Conservation (phyloP, 2,113 vertebrate genomes). For the Pelvicachromis taeniatus region DNA sequence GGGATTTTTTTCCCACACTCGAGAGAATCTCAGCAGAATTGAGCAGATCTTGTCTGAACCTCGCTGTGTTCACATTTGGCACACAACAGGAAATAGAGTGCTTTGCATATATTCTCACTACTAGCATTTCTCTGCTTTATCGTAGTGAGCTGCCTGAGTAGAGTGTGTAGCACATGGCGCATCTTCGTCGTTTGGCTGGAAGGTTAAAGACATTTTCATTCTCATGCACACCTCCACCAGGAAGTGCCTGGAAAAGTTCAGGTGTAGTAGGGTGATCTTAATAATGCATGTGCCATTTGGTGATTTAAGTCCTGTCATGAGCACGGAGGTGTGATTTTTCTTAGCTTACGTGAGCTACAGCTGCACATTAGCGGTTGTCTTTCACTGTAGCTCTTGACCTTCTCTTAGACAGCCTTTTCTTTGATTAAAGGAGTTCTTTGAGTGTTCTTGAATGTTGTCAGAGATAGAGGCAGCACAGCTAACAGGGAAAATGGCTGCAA, state of each 20-base stretch:
- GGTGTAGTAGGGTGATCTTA: neutral
- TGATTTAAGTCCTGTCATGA: neutral
- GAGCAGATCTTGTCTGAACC: neutral
- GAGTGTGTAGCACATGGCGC: neutral
- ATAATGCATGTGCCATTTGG: neutral
- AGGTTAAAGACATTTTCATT: neutral
- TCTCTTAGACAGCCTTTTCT: neutral
- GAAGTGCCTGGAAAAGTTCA: neutral
- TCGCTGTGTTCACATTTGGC: fast-evolving
- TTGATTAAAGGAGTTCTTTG: neutral
- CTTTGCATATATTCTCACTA: neutral
- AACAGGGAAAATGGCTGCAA: neutral
- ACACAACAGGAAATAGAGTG: neutral
- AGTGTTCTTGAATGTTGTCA: neutral
- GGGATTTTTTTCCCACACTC: neutral
- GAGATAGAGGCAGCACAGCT: neutral
- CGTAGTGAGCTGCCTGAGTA: neutral
- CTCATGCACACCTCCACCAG: neutral
- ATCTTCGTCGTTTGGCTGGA: neutral
- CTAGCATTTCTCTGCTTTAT: neutral
- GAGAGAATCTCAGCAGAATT: neutral
- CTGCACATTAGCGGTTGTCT: neutral
- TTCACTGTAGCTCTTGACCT: neutral
- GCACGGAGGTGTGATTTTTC: neutral
- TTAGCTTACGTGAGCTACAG: neutral